Evolutionary conservation across 2,888 invertebrate genomes (phyloP), one percentile per base, ranked within the genome.

Genomic region (Erynnis tages): DNA sequence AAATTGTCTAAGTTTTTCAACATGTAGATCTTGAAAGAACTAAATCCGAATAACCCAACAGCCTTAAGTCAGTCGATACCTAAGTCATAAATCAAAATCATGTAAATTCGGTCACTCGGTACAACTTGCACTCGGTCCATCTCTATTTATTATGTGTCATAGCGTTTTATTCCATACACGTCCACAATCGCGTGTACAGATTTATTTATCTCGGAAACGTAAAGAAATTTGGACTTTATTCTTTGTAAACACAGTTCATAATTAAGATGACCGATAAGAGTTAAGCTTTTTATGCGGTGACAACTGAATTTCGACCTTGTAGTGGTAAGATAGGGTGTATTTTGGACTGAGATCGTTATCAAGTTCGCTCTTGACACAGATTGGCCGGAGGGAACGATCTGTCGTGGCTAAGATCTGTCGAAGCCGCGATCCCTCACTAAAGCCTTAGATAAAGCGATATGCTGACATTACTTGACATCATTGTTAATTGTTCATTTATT

Each of bases 311-410:
- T 49, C 2, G 23, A 34, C 25, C n/a, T 41, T 49, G 23, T 32
- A 1, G 3, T 21, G 10, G 2, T 6, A 7, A 1, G 11, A 41
- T 57, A 66, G 55, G 56, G 55, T 55, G 43, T 23, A 54, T 27
- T 53, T 50, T 49, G n/a, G 34, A 16, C 41, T 21, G 17, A 27
- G 29, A 13, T 17, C 37, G 35, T 17, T 6, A 5, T n/a, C 47
- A 17, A 50, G 6, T 59, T 62, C 65, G 79, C 54, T 79, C 85
- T 84, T 85, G 84, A 83, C 86, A 84, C 70, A 80, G 73, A 76
- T 84, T 66, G 62, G 57, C 63, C 67, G 61, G 66, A 76, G 78
- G 78, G 82, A 78, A 79, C 66, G 65, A 73, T 77, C 67, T 69
- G 67, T 64, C 60, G 65, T 63, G 70, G 73, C 58, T 62, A 56